phyloP scores from a whole-genome alignment of 2,888 invertebrate genomes.

The Caenorhabditis sp. region DNA sequence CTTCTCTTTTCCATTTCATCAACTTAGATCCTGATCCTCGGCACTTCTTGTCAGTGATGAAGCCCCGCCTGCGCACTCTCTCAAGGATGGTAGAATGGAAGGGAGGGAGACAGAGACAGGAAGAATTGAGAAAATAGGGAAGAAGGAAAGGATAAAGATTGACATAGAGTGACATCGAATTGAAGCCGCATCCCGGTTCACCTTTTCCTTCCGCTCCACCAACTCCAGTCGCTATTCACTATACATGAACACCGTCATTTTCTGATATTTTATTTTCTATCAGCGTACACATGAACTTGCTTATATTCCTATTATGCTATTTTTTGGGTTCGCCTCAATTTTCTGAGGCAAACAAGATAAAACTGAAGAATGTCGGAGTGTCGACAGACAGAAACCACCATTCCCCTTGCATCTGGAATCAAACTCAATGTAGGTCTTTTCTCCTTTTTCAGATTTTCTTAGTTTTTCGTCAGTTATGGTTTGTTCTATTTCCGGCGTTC shows the following conservation, averaged over 20 bases:
- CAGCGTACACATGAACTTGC: constrained; percentile 46
- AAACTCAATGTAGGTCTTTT: constrained; percentile 45
- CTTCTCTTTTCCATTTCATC: constrained; percentile 42
- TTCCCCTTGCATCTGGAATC: constrained; percentile 56
- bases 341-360: constrained; percentile 22
- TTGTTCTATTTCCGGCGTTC: too few relatives aligned
- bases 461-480: neutral
- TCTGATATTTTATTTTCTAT: constrained; percentile 23
- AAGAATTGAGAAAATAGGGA: constrained; percentile 15
- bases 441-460: constrained; percentile 1
- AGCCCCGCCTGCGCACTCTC: constrained; percentile 60
- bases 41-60: constrained; percentile 41
- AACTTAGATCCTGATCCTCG: constrained; percentile 51
- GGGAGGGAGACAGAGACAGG: constrained; percentile 12
- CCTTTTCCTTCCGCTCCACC: constrained; percentile 58
- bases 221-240: constrained; percentile 47
- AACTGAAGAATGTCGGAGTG: constrained; percentile 32
- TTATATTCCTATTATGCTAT: constrained; percentile 30
- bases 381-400: constrained; percentile 30
- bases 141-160: constrained; percentile 53
- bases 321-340: constrained; percentile 24
- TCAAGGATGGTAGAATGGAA: constrained; percentile 18
- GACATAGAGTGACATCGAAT: constrained; percentile 50
- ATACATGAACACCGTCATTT: constrained; percentile 44
- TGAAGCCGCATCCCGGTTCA: constrained; percentile 54